These are phyloP conservation scores for Xestia c-nigrum DNA, from an alignment of 2,888 invertebrate genomes.

Conservation along the genomic window DNA sequence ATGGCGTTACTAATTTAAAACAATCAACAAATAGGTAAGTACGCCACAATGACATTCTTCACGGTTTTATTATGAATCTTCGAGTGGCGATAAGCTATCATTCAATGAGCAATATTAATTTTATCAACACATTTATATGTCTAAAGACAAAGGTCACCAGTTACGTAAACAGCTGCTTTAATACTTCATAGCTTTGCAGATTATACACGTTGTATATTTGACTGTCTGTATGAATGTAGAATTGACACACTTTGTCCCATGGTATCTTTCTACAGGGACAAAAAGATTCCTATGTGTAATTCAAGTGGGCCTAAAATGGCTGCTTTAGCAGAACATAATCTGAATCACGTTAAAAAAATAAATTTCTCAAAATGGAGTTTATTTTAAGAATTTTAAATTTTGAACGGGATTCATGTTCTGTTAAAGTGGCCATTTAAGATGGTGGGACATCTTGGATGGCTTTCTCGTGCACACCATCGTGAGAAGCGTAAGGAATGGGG, in stretches of 20 bases:
- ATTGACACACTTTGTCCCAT: neutral
- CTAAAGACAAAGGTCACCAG: conserved; percentile 27
- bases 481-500: too few relatives aligned
- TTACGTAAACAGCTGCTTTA: conserved; percentile 28
- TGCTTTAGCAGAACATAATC: too few relatives aligned
- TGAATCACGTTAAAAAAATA: too few relatives aligned
- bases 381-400: too few relatives aligned
- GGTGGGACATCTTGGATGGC: too few relatives aligned
- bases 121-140: conserved; percentile 28
- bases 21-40: conserved; percentile 1
- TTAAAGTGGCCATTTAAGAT: too few relatives aligned
- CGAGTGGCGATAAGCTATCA: conserved; percentile 38
- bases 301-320: too few relatives aligned
- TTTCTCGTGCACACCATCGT: too few relatives aligned
- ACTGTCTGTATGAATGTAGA: conserved; percentile 14
- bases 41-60: neutral
- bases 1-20: neutral
- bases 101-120: conserved; percentile 36
- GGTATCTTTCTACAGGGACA: too few relatives aligned
- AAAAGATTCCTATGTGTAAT: too few relatives aligned
- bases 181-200: conserved; percentile 4
- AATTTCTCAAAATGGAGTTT: too few relatives aligned
- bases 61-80: neutral
- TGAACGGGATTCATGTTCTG: too few relatives aligned
- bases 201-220: neutral